A percentile compares a stretch with the other conserved stretches of the same genome.
phyloP scores from a whole-genome alignment of 1,140 invertebrate genomes.

The Charaxes varanes region DNA sequence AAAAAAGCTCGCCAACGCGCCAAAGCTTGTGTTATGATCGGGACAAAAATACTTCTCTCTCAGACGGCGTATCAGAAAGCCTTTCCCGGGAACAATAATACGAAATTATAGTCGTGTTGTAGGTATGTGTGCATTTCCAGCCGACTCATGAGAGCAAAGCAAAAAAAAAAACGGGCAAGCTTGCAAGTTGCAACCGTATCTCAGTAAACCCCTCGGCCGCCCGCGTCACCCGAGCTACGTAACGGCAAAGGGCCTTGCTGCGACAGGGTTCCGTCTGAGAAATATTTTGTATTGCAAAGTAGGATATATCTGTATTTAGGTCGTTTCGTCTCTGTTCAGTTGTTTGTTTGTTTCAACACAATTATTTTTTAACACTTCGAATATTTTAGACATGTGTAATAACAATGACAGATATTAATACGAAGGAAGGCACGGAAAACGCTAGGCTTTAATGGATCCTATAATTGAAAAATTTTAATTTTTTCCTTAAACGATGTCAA shows the following conservation, averaged over 20 bases:
- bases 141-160: slow-evolving; percentile 45
- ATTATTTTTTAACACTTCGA: no score
- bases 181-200: slow-evolving; percentile 55
- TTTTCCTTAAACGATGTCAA: no score
- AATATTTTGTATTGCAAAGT: slow-evolving; percentile 44
- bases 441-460: no score
- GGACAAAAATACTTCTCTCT: slow-evolving; percentile 15
- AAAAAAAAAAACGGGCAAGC: slow-evolving; percentile 46
- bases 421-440: no score
- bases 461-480: no score
- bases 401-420: no score
- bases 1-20: no score
- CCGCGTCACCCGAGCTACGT: slow-evolving; percentile 25
- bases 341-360: slow-evolving; percentile 31
- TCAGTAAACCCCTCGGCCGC: slow-evolving; percentile 31
- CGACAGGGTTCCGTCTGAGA: slow-evolving; percentile 46
- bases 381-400: no score
- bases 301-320: slow-evolving; percentile 60
- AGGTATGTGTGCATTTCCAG: slow-evolving; percentile 45
- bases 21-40: slow-evolving; percentile 1
- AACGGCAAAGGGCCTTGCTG: slow-evolving; percentile 29
- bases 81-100: slow-evolving; percentile 51
- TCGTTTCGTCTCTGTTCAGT: slow-evolving; percentile 31
- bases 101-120: slow-evolving; percentile 32
- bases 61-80: slow-evolving; percentile 20